Conservation (phyloP, 2,113 vertebrate species). For the Sylvietta virens region DNA sequence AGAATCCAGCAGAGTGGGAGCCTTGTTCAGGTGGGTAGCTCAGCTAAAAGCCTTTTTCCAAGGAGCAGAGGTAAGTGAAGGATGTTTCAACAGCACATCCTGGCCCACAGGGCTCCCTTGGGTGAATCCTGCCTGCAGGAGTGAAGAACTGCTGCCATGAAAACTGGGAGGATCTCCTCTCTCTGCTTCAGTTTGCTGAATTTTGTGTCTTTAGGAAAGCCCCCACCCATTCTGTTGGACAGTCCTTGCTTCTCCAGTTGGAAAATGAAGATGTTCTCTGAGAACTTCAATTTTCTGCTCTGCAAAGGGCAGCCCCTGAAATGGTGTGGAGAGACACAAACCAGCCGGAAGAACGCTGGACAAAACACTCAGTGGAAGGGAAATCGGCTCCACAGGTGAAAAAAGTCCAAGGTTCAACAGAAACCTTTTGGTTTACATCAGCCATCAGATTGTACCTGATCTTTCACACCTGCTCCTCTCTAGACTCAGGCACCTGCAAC, state of each 20-base stretch:
- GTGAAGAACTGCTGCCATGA: not conserved
- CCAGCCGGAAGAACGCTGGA: not conserved
- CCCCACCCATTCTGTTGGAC: not conserved
- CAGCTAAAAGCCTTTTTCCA: not conserved
- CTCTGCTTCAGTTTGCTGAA: not conserved
- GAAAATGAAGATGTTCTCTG: not conserved
- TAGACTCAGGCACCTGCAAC: not conserved
- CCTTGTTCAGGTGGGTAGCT: not conserved
- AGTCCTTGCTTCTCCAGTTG: not conserved
- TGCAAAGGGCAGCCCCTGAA: not conserved
- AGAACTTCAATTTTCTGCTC: not conserved
- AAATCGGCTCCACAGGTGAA: not conserved
- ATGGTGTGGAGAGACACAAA: not conserved
- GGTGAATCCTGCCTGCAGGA: not conserved
- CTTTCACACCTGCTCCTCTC: not conserved
- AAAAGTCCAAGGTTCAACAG: not conserved
- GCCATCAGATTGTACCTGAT: not conserved
- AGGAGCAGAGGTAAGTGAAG: not conserved
- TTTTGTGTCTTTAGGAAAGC: not conserved
- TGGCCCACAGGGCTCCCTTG: not conserved
- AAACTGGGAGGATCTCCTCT: not conserved
- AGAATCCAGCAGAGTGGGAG: not conserved
- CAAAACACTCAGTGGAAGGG: not conserved
- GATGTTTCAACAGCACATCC: not conserved
- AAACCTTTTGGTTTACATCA: not conserved